Conservation (phyloP, 2,113 vertebrate genomes). For the Aythya baeri region DNA sequence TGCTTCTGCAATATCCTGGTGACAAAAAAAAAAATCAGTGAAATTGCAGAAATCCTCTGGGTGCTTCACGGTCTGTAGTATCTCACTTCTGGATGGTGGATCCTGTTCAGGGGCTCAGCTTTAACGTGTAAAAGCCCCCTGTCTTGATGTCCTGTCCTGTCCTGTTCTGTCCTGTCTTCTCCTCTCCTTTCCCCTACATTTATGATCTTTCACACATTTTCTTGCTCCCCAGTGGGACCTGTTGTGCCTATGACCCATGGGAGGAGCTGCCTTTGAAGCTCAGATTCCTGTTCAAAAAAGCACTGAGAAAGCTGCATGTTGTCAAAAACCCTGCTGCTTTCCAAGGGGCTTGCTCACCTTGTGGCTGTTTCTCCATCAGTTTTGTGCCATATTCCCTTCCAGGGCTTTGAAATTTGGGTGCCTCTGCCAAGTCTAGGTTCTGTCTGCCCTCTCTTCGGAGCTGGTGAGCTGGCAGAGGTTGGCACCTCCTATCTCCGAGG, state of each 20-base stretch:
- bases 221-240: background rate
- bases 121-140: background rate
- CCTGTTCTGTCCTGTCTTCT: too few relatives aligned
- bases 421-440: background rate
- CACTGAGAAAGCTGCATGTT: background rate
- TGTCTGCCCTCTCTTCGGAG: background rate
- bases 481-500: background rate
- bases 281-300: background rate
- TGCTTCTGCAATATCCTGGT: too few relatives aligned
- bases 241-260: background rate
- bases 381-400: background rate
- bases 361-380: background rate
- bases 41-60: background rate
- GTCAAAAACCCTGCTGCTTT: background rate
- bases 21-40: background rate
- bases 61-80: too few relatives aligned
- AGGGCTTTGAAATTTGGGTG: background rate
- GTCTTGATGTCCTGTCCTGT: accelerated
- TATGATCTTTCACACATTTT: background rate
- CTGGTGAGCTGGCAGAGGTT: background rate
- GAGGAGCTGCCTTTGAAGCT: background rate
- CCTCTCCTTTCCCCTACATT: accelerated
- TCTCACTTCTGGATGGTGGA: background rate
- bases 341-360: background rate
- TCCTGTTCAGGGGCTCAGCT: background rate